Evolutionary conservation across 2,113 vertebrate genomes (phyloP), one percentile per base, ranked within the genome.

Genomic region (Pseudonaja textilis): DNA sequence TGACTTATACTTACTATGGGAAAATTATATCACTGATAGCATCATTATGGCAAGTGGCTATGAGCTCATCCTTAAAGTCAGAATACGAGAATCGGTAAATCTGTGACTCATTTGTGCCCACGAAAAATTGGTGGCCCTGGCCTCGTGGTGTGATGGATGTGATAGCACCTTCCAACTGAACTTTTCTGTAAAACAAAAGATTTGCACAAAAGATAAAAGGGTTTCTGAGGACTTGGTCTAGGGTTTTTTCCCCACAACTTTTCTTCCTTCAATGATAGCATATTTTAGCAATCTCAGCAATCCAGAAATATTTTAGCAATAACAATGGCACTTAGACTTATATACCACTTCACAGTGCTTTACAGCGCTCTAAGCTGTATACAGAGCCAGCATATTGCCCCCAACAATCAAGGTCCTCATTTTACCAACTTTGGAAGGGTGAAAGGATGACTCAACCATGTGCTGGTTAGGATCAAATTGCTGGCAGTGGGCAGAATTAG

Each of bases 51-150:
- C 98, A 98, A 8, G 98, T 97, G 9, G 97, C 88, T 4, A 99
- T 93, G 69, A 99, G 98, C 88, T 98, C 98, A 59, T 98, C 98
- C 94, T 97, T 97, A 94, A 99, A 99, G 29, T 98, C 97, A 0
- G 96, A 94, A 95, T 96, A 98, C 93, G 89, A 95, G 57, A 99
- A 91, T 11, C 93, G 93, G 61, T 98, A 98, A 59, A 99, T 98
- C 96, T 99, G 97, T 11, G 98, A 97, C 5, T 97, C 95, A 6
- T 98, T 97, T 0, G 98, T 99, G 47, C 98, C 99, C 0, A 98
- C 95, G 47, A 98, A 98, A 96, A 98, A 97, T 94, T 98, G 98
- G 88, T 98, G 97, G 1, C 97, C 98, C 64, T 98, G 98, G 89
- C 97, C 98, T 93, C 97, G 95, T 10, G 97, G 54, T 0, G 98